Percentiles rank a stretch among this genome's conserved stretches.
phyloP scores from a whole-genome alignment of 35 echinoderm and acorn worm species.

The Anneissia japonica region DNA sequence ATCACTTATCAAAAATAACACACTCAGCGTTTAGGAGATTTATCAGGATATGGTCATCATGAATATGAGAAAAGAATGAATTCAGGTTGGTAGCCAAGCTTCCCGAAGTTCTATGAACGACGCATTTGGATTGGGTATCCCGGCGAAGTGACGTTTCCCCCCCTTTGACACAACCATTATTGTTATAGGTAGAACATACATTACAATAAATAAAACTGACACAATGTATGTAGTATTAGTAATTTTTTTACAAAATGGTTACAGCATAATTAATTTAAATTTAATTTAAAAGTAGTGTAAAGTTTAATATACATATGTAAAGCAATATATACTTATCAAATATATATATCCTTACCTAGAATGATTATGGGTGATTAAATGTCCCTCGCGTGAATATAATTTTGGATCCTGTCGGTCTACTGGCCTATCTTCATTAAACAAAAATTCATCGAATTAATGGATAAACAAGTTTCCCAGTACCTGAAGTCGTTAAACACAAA shows the following conservation, averaged over 20 bases:
- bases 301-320: no score
- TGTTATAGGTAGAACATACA: not conserved
- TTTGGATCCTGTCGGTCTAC: not conserved
- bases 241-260: no score
- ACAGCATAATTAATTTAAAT: no score
- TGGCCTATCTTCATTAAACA: not conserved
- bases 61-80: not conserved
- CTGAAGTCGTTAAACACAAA: not conserved
- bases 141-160: not conserved
- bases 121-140: slow-evolving; percentile 1
- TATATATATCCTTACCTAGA: not conserved
- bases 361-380: not conserved
- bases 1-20: no score
- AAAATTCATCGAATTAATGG: not conserved
- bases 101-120: not conserved
- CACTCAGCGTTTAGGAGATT: no score
- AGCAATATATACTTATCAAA: no score
- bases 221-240: not conserved
- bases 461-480: not conserved
- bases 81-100: not conserved
- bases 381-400: not conserved
- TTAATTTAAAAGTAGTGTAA: no score
- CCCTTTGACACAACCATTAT: not conserved
- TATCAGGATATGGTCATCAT: no score
- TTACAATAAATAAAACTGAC: not conserved